Base-by-base conservation (phyloP, 2,113 vertebrate genomes). In the Atrichornis clamosus region DNA sequence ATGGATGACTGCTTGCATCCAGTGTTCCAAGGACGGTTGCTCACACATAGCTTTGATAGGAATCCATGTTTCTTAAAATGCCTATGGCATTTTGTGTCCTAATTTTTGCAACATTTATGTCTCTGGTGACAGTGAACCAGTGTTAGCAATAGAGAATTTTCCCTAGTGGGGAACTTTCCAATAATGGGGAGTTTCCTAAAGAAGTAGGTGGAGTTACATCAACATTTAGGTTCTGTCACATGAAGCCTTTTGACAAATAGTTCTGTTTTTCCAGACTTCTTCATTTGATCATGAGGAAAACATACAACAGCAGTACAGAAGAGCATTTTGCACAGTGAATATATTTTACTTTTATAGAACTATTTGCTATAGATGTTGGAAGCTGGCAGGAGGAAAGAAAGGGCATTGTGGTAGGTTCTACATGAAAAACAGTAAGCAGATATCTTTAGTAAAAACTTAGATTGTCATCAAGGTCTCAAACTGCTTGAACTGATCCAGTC, bases 151-250 rank as follows among this genome's bases (percentile, higher is more conserved):
- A 59, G 2, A 91, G 63, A 94, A 94, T 88, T 96, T 95, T 96
- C 95, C 93, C 90, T 74, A 6, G 21, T 74, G 95, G 95, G 94
- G 91, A 92, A 92, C 82, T 96, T 95, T 89, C 46, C 42, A 74
- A 5, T 63, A 80, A 74, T 52, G 76, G 52, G 88, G 91, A 97
- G 76, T 95, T 85, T 96, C n/a, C 79, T 93, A 6, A 83, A 85
- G 62, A 94, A 94, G 87, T 81, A 74, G 39, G 55, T 69, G 63
- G 73, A 50, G 32, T 87, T 85, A 80, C 42, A 58, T 73, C 70
- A 82, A 33, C 63, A 47, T 80, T 65, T 70, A 90, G 63, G 52
- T 55, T 65, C 50, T 74, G 62, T 88, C 70, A 64, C 65, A 46
- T 41, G 59, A 77, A 73, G 27, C 16, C 19, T 87, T 89, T 67